These are phyloP conservation scores for Oryzias javanicus DNA, from an alignment of 2,113 vertebrate species.

Conservation along the genomic window DNA sequence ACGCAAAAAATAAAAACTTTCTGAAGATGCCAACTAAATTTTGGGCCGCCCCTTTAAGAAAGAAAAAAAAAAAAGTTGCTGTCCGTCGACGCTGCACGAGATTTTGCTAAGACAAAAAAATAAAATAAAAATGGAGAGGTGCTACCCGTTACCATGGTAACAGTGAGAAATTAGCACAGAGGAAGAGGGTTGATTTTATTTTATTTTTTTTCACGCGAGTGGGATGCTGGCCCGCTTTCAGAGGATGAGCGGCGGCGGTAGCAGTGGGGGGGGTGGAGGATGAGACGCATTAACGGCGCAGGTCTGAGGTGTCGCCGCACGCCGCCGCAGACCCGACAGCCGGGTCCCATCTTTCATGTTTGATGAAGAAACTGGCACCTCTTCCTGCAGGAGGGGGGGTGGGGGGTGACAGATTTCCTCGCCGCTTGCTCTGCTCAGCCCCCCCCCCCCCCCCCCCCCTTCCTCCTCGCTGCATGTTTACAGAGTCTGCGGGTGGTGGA, in stretches of 20 bases:
- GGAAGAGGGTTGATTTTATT: constrained; percentile 15
- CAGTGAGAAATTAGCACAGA: constrained; percentile 64
- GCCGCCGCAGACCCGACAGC: not conserved
- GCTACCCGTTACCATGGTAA: constrained; percentile 63
- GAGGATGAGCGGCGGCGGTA: constrained; percentile 37
- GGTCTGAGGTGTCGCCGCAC: constrained; percentile 33
- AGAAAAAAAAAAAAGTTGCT: not conserved
- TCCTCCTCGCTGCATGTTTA: constrained; percentile 44
- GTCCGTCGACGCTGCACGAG: constrained; percentile 42
- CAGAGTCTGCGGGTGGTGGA: constrained; percentile 44
- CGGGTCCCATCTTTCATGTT: constrained; percentile 8
- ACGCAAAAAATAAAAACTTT: not conserved
- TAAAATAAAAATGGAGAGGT: constrained; percentile 34
- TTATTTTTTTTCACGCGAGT: constrained; percentile 26
- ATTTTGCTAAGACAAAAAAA: not conserved
- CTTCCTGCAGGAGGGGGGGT: constrained; percentile 6
- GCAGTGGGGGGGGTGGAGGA: constrained; percentile 24
- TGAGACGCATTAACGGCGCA: constrained; percentile 17
- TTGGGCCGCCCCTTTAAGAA: constrained; percentile 5
- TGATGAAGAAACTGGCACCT: constrained; percentile 22
- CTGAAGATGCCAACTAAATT: not conserved
- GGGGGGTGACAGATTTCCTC: constrained; percentile 5
- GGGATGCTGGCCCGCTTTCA: constrained; percentile 60
- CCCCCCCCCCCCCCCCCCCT: not conserved
- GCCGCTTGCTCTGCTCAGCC: not conserved